Evolutionary conservation across 2,888 invertebrate genomes (phyloP), one percentile per base, ranked within the genome.

Genomic region (Mantis religiosa): DNA sequence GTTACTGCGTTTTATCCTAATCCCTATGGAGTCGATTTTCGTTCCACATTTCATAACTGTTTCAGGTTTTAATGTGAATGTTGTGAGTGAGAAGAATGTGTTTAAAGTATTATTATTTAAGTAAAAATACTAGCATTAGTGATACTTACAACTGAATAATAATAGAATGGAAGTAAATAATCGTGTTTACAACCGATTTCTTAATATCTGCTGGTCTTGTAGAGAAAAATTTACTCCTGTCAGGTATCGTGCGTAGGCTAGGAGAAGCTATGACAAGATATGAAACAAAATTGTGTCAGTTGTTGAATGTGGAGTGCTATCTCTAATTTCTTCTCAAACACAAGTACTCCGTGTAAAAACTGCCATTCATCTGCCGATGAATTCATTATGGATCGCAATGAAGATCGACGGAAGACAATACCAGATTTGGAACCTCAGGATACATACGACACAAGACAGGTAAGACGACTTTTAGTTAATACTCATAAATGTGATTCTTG

Each of bases 401-500:
- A 90, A 86, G 89, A 90, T 81, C 89, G 89, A n/a, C 89, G 90
- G 82, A 88, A 89, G 84, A 88, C 88, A 34, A 87, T 87, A 28
- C 90, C 88, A 83, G 95, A 95, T 93, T 95, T 95, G 95, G 95
- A 95, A 94, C 93, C 94, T 92, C 93, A 94, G 91, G 95, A 95
- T 93, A 94, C 94, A 92, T 94, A 95, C 93, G 95, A 95, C 92
- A 95, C 95, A 91, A 95, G 95, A 94, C 95, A 95, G 95, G 95
- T 95, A 94, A 94, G 92, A 83, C 28, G 27, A 7, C 20, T 27
- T 30, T 28, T 81, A 41, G 6, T 71, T 71, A 20, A 15, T 6
- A 71, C 15, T 6, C 54, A 20, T 20, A 71, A 20, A 20, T 71
- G 3, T 25, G 20, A 54, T 71, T 71, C 6, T 71, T 25, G 20